These are phyloP conservation scores for Phengaris alcon DNA, from an alignment of 2,888 invertebrate species.

Conservation along the genomic window DNA sequence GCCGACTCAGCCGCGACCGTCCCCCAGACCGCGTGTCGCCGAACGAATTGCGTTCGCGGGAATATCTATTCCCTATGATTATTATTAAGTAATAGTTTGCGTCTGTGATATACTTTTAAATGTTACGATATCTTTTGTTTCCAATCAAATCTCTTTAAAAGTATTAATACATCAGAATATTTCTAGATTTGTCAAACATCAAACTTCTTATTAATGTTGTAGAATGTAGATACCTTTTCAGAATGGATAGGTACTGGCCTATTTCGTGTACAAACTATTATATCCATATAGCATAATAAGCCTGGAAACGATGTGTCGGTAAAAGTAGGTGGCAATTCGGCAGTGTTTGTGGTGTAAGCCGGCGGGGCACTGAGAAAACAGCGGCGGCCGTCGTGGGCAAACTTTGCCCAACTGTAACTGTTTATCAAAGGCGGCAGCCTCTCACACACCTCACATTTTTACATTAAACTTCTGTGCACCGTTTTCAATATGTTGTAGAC, in stretches of 20 bases:
- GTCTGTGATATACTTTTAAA: no score
- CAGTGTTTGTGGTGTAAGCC: background rate
- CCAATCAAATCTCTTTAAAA: no score
- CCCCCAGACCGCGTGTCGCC: constrained; percentile 78
- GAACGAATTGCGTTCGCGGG: constrained; percentile 60
- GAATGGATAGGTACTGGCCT: background rate
- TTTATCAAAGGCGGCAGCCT: background rate
- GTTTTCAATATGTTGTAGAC: no score
- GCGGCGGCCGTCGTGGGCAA: background rate
- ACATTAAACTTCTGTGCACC: no score
- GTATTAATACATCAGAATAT: no score
- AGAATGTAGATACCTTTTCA: background rate
- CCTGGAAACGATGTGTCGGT: constrained; percentile 4
- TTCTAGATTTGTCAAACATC: no score
- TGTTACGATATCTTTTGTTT: no score
- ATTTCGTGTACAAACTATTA: background rate
- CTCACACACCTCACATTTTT: background rate
- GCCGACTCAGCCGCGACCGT: constrained; percentile 54
- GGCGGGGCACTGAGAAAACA: background rate
- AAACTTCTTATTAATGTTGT: no score
- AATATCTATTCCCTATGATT: constrained; percentile 34
- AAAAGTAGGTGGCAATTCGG: constrained; percentile 1
- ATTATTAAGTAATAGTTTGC: background rate
- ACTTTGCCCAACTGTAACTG: constrained; percentile 9
- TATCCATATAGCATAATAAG: background rate